Percentiles rank a stretch among this genome's conserved stretches.
Evolutionary conservation across 2,797 vertebrate species (phyloP).

Genomic region (Anguilla pacifica): DNA sequence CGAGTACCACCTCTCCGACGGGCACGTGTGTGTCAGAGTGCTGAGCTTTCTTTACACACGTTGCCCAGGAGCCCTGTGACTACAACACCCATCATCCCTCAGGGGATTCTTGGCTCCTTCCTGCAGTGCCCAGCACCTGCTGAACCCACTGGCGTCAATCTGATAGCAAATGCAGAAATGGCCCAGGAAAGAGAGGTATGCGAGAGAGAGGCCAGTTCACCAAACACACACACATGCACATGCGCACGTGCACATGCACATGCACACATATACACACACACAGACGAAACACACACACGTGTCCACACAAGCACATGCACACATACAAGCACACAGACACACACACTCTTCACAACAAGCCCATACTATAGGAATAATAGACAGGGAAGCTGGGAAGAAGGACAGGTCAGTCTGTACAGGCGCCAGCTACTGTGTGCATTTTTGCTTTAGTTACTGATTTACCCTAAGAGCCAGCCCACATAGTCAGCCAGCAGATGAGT

Average conservation of each 20-base stretch:
- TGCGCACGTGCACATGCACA: neutral
- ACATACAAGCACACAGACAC: neutral
- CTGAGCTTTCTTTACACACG: neutral
- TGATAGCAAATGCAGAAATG: neutral
- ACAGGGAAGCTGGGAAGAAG: neutral
- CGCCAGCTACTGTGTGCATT: neutral
- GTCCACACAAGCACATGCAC: neutral
- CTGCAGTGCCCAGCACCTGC: neutral
- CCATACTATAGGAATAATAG: neutral
- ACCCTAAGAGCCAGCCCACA: neutral
- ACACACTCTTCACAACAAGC: neutral
- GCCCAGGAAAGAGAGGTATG: neutral
- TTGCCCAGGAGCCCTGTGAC: neutral
- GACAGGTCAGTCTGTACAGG: neutral
- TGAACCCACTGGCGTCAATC: neutral
- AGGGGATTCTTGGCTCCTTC: neutral
- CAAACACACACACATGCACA: neutral
- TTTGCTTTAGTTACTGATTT: neutral
- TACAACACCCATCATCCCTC: neutral
- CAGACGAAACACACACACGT: neutral
- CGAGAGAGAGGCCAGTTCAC: neutral
- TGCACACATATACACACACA: too few species aligned
- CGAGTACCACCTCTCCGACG: neutral
- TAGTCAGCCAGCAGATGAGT: conserved; percentile 4
- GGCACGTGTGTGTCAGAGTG: neutral